Evolutionary conservation across 1,140 invertebrate species (phyloP), one percentile per base, ranked within the genome.

Genomic region (Plutomurus gul): DNA sequence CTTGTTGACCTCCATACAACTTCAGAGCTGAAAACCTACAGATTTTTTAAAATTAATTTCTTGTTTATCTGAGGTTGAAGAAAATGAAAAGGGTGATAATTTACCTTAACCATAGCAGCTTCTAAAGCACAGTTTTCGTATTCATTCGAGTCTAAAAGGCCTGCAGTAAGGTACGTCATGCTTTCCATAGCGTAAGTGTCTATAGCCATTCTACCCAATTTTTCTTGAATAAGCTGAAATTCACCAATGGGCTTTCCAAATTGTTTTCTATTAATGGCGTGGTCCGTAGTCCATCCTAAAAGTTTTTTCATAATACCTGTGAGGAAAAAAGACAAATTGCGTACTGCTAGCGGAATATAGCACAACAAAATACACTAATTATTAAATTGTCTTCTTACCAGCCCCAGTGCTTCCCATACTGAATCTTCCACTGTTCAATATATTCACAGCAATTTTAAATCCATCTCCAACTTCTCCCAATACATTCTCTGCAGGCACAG

Each of bases 51-150:
- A n/a, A 36, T 6, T 5, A 39, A 76, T 27, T 27, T 7, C 3
- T 39, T 11, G 16, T 5, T 65, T 76, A 18, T n/a, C 75, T 75
- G 5, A 6, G 33, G 16, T 56, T 75, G 8, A 72, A 22, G 39
- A 77, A 39, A 39, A 56, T 0, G 36, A 72, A 22, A 40, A 2
- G 7, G 18, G 13, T 49, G 20, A 71, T 36, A 8, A 10, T 72
- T 87, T 83, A 94, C 89, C 89, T 96, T 95, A 33, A 92, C 90
- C 71, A 97, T 93, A 13, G 92, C 91, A 49, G 91, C 90, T 87
- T 98, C 96, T 16, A 97, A 39, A 5, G 89, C 87, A 30, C 90
- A 87, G 85, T 96, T 93, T 78, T 91, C 91, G 75, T 91, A 86
- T 10, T 91, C 87, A 78, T 91, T 92, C 13, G 86, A 86, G 84